Base-by-base conservation (phyloP, 2,113 vertebrate genomes). In the Sceloporus tristichus region DNA sequence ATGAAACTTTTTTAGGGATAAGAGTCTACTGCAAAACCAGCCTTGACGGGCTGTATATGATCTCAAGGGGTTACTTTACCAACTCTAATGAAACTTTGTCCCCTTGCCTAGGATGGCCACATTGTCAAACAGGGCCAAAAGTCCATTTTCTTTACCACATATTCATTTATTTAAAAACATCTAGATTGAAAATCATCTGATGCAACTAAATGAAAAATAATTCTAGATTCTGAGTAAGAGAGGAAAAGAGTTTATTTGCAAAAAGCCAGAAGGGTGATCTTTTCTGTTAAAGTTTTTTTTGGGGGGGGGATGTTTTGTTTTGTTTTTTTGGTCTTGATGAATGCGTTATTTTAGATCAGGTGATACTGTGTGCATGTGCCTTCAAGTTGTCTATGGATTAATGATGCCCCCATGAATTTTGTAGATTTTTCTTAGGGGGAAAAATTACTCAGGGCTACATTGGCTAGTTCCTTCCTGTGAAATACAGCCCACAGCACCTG, bases 111-210 rank as follows among this genome's bases (percentile, higher is more conserved):
- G 71, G 0, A 87, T 9, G 11, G 40, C 42, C 18, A 0, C 79
- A 11, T 87, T 2, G 84, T 91, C 83, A 10, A 81, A 78, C 84
- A 59, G 79, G 66, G 78, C 4, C 3, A 21, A 5, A 65, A 66
- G 40, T 13, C 11, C 38, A 13, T 18, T 27, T 29, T 68, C 25
- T 42, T 1, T 42, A 11, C 38, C 23, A 42, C 42, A n/a, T 29
- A 82, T 27, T 82, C 3, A 48, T 70, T 53, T 16, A 79, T 19
- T 19, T 59, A 9, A 29, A 79, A 9, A 19, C 29, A 83, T 4
- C 25, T 21, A 29, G 18, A 68, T 70, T 83, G 23, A 29, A 70
- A 83, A 83, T 29, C 10, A 29, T 14, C n/a, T 21, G 29, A 21
- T 83, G 16, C 71, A 66, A 27, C 14, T 83, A 14, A 71, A 83